Percentiles rank a stretch among this genome's conserved stretches.
phyloP scores from a whole-genome alignment of 2,797 vertebrate genomes.

The Sebastes jordani region DNA sequence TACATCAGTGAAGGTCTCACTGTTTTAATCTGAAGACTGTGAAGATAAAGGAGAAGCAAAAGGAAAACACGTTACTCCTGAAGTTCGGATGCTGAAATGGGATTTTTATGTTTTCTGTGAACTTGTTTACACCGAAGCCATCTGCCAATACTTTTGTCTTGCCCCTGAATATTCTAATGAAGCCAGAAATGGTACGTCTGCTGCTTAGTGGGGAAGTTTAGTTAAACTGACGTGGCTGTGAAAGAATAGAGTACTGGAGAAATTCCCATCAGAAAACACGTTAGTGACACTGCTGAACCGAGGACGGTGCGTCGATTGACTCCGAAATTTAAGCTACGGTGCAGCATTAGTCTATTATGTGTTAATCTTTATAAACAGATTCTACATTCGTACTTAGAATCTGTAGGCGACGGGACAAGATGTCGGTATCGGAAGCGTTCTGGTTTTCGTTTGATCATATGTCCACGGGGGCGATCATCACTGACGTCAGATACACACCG shows the following conservation, averaged over 20 bases:
- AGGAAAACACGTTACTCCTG: neutral
- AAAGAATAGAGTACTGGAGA: constrained; percentile 8
- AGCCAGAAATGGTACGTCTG: neutral
- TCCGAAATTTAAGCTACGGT: neutral
- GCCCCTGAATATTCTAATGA: neutral
- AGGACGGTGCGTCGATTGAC: neutral
- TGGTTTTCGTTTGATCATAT: too few species aligned
- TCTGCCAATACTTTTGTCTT: neutral
- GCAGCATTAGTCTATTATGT: neutral
- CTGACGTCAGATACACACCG: constrained; percentile 2
- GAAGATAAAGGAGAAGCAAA: constrained; percentile 26
- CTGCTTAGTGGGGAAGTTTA: neutral
- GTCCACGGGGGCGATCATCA: neutral
- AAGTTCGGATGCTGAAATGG: constrained; percentile 13
- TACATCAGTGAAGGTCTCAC: neutral
- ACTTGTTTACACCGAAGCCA: constrained; percentile 17
- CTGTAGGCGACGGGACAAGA: neutral
- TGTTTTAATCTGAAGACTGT: constrained; percentile 38
- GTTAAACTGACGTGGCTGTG: neutral
- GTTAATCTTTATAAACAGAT: neutral
- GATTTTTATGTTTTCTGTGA: constrained; percentile 1
- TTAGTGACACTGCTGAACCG: neutral
- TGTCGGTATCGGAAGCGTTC: neutral
- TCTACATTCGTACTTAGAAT: neutral
- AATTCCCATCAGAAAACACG: neutral